Evolutionary conservation across 1,140 invertebrate species (phyloP), one percentile per base, ranked within the genome.

Genomic region (Ceratina australensis): DNA sequence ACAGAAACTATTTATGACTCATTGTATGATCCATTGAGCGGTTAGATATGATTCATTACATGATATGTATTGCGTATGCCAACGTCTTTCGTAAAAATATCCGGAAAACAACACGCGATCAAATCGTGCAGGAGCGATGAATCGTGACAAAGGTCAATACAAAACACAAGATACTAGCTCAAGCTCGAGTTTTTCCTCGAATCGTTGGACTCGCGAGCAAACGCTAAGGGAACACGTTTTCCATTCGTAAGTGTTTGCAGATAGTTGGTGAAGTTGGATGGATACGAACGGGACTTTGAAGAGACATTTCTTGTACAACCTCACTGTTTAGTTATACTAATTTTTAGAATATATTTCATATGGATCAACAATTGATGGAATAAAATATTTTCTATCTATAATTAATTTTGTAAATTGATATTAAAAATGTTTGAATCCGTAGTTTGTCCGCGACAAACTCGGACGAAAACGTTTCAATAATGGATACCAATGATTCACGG

Each of bases 191-290:
- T 69, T 33, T 67, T 47, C 73, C 69, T 76, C 60, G 73, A 76
- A 24, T 26, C 20, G 50, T 65, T 50, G 56, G 73, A 76, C 66
- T 76, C 33, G 15, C 24, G 16, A 61, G 56, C 42, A 16, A 59
- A 50, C 54, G 26, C 18, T 57, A 57, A 57, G 66, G 52, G 52
- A 74, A 74, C 72, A 60, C 65, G 73, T 69, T 57, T 42, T 10
- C 47, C 8, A 24, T 69, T 49, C 42, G n/a, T 49, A 54, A 69
- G 47, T 69, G 73, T 76, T 76, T 69, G 42, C 66, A 26, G 66
- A 76, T 69, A 76, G 65, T 76, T 76, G 8, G 66, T 26, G 65
- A 60, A 76, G n/a, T 60, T 47, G 15, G 42, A 69, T 26, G 26
- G 24, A 24, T 33, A 57, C n/a, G 47, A 22, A 42, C 8, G 24